These are phyloP conservation scores for Pristiophorus japonicus DNA, from an alignment of 2,113 vertebrate genomes.

Conservation along the genomic window DNA sequence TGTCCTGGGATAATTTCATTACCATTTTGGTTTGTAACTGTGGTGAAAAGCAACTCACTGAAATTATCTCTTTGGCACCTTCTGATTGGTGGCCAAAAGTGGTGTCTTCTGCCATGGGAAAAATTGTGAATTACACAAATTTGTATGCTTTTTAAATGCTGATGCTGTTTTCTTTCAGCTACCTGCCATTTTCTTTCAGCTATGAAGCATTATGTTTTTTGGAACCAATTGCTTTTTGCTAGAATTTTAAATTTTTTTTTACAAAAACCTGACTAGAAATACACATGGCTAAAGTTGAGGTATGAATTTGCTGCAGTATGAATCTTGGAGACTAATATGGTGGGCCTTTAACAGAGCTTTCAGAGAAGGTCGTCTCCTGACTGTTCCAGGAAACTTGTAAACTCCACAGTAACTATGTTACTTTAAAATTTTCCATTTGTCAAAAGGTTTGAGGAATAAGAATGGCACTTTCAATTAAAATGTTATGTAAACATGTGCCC, in stretches of 20 bases:
- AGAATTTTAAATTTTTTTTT: neutral
- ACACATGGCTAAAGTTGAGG: neutral
- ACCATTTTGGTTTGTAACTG: neutral
- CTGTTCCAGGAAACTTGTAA: neutral
- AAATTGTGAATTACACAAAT: neutral
- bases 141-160: neutral
- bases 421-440: neutral
- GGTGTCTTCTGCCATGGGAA: neutral
- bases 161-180: neutral
- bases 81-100: neutral
- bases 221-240: neutral
- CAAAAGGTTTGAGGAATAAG: neutral
- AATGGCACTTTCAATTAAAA: neutral
- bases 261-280: neutral
- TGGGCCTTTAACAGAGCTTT: neutral
- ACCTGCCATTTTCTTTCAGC: neutral
- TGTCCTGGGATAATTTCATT: neutral
- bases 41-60: neutral
- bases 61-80: neutral
- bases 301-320: neutral
- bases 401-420: neutral
- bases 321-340: neutral
- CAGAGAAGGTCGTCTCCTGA: neutral
- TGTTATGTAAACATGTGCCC: neutral
- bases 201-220: neutral